Conservation (phyloP, 2,797 vertebrate genomes). For the Squalus acanthias region DNA sequence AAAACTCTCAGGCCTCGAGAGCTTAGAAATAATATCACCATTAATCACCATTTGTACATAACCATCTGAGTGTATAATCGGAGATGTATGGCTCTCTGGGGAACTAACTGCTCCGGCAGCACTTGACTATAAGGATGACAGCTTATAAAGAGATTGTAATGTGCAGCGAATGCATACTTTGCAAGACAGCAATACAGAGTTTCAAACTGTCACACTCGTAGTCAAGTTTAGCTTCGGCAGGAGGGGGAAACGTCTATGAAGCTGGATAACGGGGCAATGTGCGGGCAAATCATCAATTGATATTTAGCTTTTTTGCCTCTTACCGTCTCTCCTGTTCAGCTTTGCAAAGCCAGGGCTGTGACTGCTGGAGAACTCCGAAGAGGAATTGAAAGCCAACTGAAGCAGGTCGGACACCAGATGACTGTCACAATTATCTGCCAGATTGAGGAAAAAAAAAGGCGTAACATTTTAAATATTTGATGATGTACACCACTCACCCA, state of each 20-base stretch:
- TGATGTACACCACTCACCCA: neutral
- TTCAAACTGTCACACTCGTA: neutral
- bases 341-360: conserved; percentile 35
- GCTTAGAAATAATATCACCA: neutral
- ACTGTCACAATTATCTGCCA: conserved; percentile 22
- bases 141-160: neutral
- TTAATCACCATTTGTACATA: conserved; percentile 25
- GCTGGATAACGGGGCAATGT: neutral
- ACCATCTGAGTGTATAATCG: neutral
- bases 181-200: neutral
- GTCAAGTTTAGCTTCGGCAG: too few species aligned
- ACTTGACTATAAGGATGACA: neutral
- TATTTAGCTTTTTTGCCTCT: neutral
- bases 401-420: conserved; percentile 23
- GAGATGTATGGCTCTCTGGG: neutral
- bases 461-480: neutral
- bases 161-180: neutral
- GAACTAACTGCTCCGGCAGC: neutral
- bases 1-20: neutral
- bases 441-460: neutral
- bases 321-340: conserved; percentile 38
- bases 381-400: neutral
- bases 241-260: neutral
- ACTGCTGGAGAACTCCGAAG: conserved; percentile 23
- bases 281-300: neutral